Conservation (phyloP, 2,888 invertebrate species). For the Corbicula japonica region DNA sequence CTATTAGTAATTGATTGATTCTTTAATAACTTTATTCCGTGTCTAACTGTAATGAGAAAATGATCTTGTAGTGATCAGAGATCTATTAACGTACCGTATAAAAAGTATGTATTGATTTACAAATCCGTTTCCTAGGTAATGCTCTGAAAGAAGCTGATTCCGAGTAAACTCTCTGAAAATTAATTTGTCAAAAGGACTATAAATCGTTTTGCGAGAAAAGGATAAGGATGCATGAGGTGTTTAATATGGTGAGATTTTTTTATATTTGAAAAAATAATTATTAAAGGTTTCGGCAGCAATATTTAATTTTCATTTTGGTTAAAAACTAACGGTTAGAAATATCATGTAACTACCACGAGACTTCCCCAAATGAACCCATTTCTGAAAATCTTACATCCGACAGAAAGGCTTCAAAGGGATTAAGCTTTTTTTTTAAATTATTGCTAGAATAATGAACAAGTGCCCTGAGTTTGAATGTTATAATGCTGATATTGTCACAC, state of each 20-base stretch:
- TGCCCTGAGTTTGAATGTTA: background rate
- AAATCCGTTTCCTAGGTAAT: constrained; percentile 19
- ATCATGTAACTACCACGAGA: background rate
- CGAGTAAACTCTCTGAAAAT: background rate
- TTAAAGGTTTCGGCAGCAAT: background rate
- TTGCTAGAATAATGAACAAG: background rate
- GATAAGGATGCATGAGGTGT: background rate
- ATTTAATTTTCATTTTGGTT: background rate
- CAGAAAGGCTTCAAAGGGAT: background rate
- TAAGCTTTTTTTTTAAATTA: background rate
- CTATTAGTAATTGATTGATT: no score
- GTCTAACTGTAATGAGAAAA: no score
- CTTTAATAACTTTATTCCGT: no score
- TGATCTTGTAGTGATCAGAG: no score
- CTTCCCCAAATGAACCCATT: background rate
- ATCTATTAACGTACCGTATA: no score
- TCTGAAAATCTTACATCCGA: background rate
- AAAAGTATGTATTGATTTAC: no score
- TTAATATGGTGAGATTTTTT: constrained; percentile 9
- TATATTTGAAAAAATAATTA: no score
- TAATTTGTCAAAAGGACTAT: background rate
- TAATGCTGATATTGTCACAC: background rate
- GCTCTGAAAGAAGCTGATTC: background rate
- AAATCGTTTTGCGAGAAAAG: background rate
- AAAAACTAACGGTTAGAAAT: background rate